These are phyloP conservation scores for Scyliorhinus canicula DNA, from an alignment of 2,797 vertebrate species.

Conservation along the genomic window DNA sequence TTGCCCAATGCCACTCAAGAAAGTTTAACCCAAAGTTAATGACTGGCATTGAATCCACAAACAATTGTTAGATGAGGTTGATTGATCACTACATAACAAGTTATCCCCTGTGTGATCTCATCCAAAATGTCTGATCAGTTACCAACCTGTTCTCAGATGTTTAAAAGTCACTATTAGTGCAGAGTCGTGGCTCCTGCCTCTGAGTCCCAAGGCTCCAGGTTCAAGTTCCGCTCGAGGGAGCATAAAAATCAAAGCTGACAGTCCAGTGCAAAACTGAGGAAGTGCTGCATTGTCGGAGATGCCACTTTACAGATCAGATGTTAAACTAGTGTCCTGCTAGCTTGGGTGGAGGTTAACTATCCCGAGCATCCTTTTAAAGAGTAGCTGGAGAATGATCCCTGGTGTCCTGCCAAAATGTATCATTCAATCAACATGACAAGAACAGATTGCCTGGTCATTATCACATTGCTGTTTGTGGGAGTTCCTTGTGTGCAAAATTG, in stretches of 20 bases:
- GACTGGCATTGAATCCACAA: background rate
- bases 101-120: background rate
- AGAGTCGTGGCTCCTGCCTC: no score
- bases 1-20: background rate
- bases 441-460: background rate
- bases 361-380: background rate
- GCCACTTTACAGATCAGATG: no score
- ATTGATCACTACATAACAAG: background rate
- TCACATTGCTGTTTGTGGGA: background rate
- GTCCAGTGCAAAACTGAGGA: no score
- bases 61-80: background rate
- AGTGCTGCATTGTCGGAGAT: no score
- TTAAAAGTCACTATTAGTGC: background rate
- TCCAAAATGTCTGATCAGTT: background rate
- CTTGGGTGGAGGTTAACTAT: background rate
- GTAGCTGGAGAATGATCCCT: background rate
- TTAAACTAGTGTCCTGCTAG: no score
- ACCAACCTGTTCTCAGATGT: background rate
- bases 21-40: background rate
- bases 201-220: no score
- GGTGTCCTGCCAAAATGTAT: background rate
- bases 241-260: no score
- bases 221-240: no score
- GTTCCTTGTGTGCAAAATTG: background rate
- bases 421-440: background rate